Conservation (phyloP, 2,113 vertebrate species). For the Cygnus atratus region DNA sequence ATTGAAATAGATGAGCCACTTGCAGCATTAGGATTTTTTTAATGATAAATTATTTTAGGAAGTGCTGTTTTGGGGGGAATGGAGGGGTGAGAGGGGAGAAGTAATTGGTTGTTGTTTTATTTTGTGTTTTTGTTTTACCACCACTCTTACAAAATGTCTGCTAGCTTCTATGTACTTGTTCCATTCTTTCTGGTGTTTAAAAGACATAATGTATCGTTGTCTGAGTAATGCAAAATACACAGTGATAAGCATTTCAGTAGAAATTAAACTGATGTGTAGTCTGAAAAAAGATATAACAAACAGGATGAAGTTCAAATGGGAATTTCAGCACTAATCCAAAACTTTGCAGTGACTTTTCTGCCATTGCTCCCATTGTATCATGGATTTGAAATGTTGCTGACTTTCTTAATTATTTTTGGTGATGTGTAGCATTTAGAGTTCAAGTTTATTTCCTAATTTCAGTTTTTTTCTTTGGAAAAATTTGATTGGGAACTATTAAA, state of each 20-base stretch:
- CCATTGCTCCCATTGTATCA: not conserved
- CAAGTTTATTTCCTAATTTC: not conserved
- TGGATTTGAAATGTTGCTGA: not conserved
- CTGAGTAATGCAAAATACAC: not conserved
- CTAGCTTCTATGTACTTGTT: too few relatives aligned
- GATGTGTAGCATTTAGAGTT: not conserved
- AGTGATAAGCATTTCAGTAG: not conserved
- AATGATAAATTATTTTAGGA: not conserved
- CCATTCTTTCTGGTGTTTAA: not conserved
- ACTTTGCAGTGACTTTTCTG: not conserved
- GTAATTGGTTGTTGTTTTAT: not conserved
- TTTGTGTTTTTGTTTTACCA: not conserved
- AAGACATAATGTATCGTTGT: not conserved
- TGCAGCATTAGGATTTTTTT: not conserved
- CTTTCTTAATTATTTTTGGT: not conserved
- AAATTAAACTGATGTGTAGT: not conserved
- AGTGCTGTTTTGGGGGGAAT: not conserved
- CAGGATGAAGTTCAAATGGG: not conserved
- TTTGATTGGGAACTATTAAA: not conserved
- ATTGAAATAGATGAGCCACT: not conserved
- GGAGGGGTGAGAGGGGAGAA: not conserved
- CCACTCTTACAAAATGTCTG: not conserved
- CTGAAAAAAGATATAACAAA: not conserved
- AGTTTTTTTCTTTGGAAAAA: not conserved
- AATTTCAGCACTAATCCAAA: not conserved